Conservation (phyloP, 2,113 vertebrate species). For the Naja naja region DNA sequence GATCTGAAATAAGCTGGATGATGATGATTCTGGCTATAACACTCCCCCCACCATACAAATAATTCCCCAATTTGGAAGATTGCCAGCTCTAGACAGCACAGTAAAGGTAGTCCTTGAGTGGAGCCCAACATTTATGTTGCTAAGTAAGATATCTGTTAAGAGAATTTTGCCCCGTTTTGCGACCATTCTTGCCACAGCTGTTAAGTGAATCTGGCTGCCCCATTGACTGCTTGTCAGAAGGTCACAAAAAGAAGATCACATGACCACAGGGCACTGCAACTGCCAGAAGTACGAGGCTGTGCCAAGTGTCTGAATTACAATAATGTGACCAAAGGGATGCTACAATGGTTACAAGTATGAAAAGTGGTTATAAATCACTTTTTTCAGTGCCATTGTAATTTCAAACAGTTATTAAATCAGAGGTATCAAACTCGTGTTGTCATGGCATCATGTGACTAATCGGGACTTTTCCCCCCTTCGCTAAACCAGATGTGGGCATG, state of each 20-base stretch:
- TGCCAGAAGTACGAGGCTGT: neutral
- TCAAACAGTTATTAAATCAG: neutral
- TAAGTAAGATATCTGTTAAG: neutral
- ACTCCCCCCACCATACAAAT: neutral
- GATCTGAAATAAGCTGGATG: neutral
- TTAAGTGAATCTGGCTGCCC: neutral
- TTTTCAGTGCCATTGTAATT: neutral
- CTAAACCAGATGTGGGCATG: too few relatives aligned
- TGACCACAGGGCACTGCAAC: too few relatives aligned
- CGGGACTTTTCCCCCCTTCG: too few relatives aligned
- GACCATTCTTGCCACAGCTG: neutral
- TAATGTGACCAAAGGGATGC: neutral
- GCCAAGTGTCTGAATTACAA: neutral
- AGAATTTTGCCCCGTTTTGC: neutral
- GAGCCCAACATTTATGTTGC: neutral
- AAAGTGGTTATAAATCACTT: neutral
- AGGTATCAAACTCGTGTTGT: too few relatives aligned
- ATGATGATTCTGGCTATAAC: neutral
- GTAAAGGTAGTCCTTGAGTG: neutral
- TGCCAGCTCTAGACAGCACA: neutral
- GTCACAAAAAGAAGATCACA: too few relatives aligned
- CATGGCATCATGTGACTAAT: too few relatives aligned
- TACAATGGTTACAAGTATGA: neutral
- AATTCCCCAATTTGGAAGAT: neutral
- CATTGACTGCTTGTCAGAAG: neutral